Evolutionary conservation across 2,797 vertebrate species (phyloP), one percentile per base, ranked within the genome.

Genomic region (Dryobates pubescens): DNA sequence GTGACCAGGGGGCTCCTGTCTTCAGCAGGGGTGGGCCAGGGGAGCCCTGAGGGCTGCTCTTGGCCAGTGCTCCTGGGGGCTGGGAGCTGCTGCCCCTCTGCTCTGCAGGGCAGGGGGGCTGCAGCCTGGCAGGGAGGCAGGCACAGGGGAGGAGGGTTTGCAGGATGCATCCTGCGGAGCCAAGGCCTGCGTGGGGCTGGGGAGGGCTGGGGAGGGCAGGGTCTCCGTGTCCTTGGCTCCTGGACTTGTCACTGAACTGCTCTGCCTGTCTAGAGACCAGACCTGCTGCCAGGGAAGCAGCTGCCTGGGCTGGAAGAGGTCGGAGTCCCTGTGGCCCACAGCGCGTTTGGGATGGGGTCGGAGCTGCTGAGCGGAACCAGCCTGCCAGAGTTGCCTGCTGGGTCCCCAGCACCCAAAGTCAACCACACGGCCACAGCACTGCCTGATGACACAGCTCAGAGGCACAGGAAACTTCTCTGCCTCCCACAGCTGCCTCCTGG

Each of bases 1-100:
- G 80, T 96, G 20, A 77, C 98, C 74, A 98, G 98, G 0, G 98
- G 98, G 13, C 92, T 97, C 5, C 84, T 97, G 7, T 97, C 97
- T 3, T 98, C 98, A 9, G 98, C 98, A 0, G 97, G 96, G 93
- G 85, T 97, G 38, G 97, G 96, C 57, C 98, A 97, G 98, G 99
- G 99, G 93, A 92, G 95, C 93, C 19, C 68, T 29, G 27, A 6
- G 10, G 53, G 45, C 30, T 30, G 20, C 43, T 57, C 23, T n/a
- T 0, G 4, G 67, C 23, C 20, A 2, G 17, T 3, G n/a, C 27
- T 58, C 20, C 22, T 4, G 6, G 45, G 17, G 54, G 41, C 38
- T 26, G 22, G 56, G 53, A 65, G 56, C 70, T 63, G 65, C 75
- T 69, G 36, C 56, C 17, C n/a, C 57, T 62, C 34, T 2, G 9